These are phyloP conservation scores for Archips xylosteana DNA, from an alignment of 2,888 invertebrate species.

Conservation along the genomic window DNA sequence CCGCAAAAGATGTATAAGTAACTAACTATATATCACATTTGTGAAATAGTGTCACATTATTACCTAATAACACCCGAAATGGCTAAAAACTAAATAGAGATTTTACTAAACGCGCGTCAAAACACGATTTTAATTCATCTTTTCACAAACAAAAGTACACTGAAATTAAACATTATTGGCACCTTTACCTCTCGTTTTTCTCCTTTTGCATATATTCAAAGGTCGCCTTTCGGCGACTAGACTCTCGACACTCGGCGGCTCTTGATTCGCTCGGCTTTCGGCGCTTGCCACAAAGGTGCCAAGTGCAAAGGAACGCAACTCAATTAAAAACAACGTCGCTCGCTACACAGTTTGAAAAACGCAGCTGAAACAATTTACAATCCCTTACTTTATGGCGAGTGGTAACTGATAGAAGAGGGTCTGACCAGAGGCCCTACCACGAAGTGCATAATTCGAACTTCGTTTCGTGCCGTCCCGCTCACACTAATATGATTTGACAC, in stretches of 20 bases:
- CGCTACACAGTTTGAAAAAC: constrained; percentile 22
- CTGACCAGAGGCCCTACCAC: no score
- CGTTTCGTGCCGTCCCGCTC: no score
- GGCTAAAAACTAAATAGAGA: neutral
- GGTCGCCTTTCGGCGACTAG: constrained; percentile 2
- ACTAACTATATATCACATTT: neutral
- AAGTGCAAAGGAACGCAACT: constrained; percentile 66
- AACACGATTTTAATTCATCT: neutral
- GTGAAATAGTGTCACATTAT: neutral
- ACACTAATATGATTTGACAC: no score
- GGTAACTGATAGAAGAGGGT: no score
- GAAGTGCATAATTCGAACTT: no score
- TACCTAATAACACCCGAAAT: neutral
- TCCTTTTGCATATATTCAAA: constrained; percentile 12
- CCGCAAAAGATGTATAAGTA: neutral
- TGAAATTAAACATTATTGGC: constrained; percentile 45
- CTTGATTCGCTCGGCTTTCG: constrained; percentile 44
- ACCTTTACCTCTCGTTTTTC: constrained; percentile 17
- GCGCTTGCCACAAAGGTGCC: constrained; percentile 71
- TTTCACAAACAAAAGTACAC: neutral
- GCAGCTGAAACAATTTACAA: neutral
- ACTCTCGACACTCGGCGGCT: constrained; percentile 44
- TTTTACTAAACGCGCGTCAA: neutral
- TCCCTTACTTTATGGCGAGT: no score
- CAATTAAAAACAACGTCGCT: constrained; percentile 72